These are phyloP conservation scores for Benthosema pterotum DNA, from an alignment of 2,797 vertebrate species.

Conservation along the genomic window DNA sequence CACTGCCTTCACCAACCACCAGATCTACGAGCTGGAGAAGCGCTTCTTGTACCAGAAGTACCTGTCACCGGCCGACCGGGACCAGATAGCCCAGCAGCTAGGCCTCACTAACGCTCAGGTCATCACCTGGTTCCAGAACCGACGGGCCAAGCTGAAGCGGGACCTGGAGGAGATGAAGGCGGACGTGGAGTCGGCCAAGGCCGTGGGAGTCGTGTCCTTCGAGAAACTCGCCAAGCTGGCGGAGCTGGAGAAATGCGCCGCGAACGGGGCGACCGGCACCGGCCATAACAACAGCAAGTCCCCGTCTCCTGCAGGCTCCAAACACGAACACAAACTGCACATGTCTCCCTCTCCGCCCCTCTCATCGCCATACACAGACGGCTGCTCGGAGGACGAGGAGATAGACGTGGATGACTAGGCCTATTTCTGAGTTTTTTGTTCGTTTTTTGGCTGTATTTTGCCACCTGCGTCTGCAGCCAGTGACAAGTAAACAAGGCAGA, in stretches of 20 bases:
- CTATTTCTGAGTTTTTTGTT: not conserved
- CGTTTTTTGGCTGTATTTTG: not conserved
- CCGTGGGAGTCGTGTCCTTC: constrained; percentile 77
- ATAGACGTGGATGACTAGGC: constrained; percentile 89
- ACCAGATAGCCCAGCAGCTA: constrained; percentile 90
- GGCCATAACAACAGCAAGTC: constrained; percentile 64
- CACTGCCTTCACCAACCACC: constrained; percentile 90
- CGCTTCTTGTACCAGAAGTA: constrained; percentile 92
- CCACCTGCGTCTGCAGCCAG: not conserved
- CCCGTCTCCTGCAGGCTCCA: constrained; percentile 54
- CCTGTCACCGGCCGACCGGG: constrained; percentile 87
- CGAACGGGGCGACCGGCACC: constrained; percentile 40
- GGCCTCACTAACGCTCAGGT: constrained; percentile 90
- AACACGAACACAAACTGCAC: constrained; percentile 66
- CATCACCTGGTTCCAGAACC: constrained; percentile 91
- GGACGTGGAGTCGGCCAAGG: constrained; percentile 87
- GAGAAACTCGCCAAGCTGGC: constrained; percentile 89
- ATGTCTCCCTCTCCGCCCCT: constrained; percentile 58
- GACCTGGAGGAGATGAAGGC: constrained; percentile 91
- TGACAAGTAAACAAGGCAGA: not conserved
- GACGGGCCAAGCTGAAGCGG: constrained; percentile 88
- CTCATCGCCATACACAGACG: constrained; percentile 82
- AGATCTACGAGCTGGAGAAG: constrained; percentile 91
- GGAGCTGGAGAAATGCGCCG: constrained; percentile 84
- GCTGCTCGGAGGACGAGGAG: constrained; percentile 89